Percentiles rank a stretch among this genome's conserved stretches.
These are phyloP conservation scores for Delichon dasypus DNA, from an alignment of 2,797 vertebrate genomes.

Conservation along the genomic window DNA sequence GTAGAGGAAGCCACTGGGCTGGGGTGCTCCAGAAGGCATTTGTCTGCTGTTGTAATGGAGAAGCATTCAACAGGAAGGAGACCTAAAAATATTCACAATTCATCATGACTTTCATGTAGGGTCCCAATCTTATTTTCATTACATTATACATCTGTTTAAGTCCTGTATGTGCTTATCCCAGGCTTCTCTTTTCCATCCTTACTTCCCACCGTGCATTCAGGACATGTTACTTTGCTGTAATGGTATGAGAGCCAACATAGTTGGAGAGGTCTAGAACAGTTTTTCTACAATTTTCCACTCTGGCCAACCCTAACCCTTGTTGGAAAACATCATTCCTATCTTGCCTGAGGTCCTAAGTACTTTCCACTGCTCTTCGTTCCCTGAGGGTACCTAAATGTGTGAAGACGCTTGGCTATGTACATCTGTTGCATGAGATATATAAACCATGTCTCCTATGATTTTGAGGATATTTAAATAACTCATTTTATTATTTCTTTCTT, in stretches of 20 bases:
- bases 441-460: neutral
- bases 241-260: neutral
- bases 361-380: neutral
- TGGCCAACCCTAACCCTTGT: neutral
- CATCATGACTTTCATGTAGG: neutral
- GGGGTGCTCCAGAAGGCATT: neutral
- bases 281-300: neutral
- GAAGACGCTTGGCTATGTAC: neutral
- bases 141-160: neutral
- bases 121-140: neutral
- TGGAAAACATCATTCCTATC: neutral
- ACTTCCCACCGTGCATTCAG: neutral
- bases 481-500: neutral
- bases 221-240: neutral
- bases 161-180: neutral
- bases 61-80: neutral
- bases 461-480: neutral
- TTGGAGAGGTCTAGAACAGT: neutral
- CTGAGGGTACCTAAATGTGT: neutral
- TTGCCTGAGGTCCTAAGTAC: neutral
- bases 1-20: neutral
- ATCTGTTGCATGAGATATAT: neutral
- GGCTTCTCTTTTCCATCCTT: neutral
- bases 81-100: neutral
- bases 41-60: neutral